Percentiles rank a stretch among this genome's conserved stretches.
Evolutionary conservation across 1,140 invertebrate species (phyloP).

Genomic region (Aphelinus certus): DNA sequence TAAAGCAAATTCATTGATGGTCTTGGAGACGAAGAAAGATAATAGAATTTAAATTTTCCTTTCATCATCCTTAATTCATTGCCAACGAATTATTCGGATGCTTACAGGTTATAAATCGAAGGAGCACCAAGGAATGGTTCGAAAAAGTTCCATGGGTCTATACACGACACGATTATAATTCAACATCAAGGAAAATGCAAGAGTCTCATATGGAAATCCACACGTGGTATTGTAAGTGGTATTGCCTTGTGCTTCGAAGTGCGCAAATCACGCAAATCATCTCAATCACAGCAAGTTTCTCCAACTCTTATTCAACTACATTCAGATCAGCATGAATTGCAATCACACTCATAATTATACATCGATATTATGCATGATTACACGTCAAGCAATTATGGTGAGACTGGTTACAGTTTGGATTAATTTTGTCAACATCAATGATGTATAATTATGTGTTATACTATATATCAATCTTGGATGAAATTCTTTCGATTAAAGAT

Average conservation of each 20-base stretch:
- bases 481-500: conserved; percentile 10
- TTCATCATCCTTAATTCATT: conserved; percentile 8
- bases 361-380: background rate
- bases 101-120: conserved; percentile 17
- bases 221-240: conserved; percentile 12
- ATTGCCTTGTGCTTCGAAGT: conserved; percentile 12
- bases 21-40: conserved; percentile 1
- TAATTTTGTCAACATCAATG: background rate
- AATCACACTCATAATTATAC: conserved; percentile 12
- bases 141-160: conserved; percentile 1
- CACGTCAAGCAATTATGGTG: background rate
- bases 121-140: conserved; percentile 25
- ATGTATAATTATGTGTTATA: conserved; percentile 14
- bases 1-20: too few relatives aligned
- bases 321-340: background rate
- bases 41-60: background rate
- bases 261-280: background rate
- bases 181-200: conserved; percentile 23
- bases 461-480: background rate
- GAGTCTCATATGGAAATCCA: background rate
- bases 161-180: conserved; percentile 9
- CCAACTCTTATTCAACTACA: too few relatives aligned
- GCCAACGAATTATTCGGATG: conserved; percentile 5
- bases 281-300: conserved; percentile 21
- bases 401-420: conserved; percentile 1